Conservation (phyloP, 2,797 vertebrate genomes). For the Dromococcyx pavoninus region DNA sequence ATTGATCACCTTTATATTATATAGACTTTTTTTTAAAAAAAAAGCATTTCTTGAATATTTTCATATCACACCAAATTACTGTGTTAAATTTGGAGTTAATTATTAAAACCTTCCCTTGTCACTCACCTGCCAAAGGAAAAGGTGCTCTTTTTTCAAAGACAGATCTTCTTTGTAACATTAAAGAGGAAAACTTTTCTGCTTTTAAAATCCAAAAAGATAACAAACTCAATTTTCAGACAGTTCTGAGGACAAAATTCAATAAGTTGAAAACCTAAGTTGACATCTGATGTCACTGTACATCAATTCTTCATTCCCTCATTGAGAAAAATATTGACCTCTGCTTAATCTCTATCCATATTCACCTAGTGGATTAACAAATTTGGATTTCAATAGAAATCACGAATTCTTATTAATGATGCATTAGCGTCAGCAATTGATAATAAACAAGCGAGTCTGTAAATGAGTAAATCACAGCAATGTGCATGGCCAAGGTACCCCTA, state of each 20-base stretch:
- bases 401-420: neutral
- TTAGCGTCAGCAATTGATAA: neutral
- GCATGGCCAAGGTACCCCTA: neutral
- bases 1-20: neutral
- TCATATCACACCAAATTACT: neutral
- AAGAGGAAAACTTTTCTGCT: neutral
- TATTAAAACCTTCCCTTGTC: neutral
- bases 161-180: neutral
- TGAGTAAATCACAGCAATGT: neutral
- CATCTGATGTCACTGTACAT: neutral
- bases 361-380: neutral
- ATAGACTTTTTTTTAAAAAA: accelerated
- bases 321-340: neutral
- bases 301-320: neutral
- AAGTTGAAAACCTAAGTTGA: neutral
- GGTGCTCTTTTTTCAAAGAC: neutral
- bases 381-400: neutral
- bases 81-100: neutral
- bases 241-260: neutral
- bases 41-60: neutral
- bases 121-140: neutral
- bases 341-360: neutral
- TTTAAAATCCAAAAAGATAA: neutral
- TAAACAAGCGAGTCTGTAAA: neutral
- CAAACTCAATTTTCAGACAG: neutral